Conservation (phyloP, 2,888 invertebrate genomes). For the Chloromyia formosa region DNA sequence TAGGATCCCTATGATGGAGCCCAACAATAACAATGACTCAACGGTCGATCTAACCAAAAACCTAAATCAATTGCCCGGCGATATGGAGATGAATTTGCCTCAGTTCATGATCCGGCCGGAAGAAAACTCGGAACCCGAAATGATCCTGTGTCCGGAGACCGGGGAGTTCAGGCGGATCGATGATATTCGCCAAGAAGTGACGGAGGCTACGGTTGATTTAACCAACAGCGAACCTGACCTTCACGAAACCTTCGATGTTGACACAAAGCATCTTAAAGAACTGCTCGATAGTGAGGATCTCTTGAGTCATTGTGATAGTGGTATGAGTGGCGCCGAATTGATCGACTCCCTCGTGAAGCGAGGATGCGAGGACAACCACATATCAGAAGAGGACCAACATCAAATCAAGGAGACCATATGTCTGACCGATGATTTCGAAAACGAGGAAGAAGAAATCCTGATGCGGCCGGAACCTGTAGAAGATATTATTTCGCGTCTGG, state of each 20-base stretch:
- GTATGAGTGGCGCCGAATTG: slow-evolving; percentile 64
- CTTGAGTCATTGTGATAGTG: slow-evolving; percentile 63
- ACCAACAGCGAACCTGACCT: slow-evolving; percentile 38
- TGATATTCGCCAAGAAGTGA: slow-evolving; percentile 13
- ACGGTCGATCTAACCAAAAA: slow-evolving; percentile 52
- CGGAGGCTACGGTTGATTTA: slow-evolving; percentile 31
- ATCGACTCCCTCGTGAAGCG: slow-evolving; percentile 71
- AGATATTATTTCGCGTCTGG: slow-evolving; percentile 72
- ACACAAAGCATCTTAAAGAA: slow-evolving; percentile 61
- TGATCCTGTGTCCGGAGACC: slow-evolving; percentile 60
- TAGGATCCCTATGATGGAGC: slow-evolving; percentile 45
- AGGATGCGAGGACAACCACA: slow-evolving; percentile 71
- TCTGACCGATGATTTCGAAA: slow-evolving; percentile 63
- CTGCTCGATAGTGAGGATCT: slow-evolving; percentile 61
- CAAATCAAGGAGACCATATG: slow-evolving; percentile 64
- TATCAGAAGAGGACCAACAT: slow-evolving; percentile 55
- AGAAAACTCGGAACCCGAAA: slow-evolving; percentile 44
- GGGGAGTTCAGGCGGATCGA: slow-evolving; percentile 53
- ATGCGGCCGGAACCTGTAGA: slow-evolving; percentile 66
- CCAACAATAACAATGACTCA: slow-evolving; percentile 33
- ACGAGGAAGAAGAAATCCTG: slow-evolving; percentile 66
- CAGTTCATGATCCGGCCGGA: slow-evolving; percentile 48
- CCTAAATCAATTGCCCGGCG: slow-evolving; percentile 52
- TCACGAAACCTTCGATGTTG: slow-evolving; percentile 51
- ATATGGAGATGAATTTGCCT: slow-evolving; percentile 47